Conservation (phyloP, 1,140 invertebrate species). For the Parapsyche elsis region DNA sequence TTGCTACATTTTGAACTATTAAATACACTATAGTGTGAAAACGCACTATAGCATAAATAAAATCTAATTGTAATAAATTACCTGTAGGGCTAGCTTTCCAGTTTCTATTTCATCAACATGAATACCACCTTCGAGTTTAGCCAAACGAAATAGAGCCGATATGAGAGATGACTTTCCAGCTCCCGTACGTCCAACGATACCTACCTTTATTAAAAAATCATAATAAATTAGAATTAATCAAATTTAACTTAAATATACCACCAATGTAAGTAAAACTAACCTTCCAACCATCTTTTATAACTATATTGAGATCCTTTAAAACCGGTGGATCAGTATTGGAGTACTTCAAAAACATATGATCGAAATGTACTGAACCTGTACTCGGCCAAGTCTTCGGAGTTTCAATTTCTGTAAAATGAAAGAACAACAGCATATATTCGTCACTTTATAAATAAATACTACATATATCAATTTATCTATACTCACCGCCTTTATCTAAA, state of each 20-base stretch:
- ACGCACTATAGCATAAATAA: too few relatives aligned
- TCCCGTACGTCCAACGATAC: conserved; percentile 84
- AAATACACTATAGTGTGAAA: too few relatives aligned
- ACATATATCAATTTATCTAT: conserved; percentile 54
- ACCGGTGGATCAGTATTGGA: conserved; percentile 69
- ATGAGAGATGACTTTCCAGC: conserved; percentile 89
- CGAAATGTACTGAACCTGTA: conserved; percentile 67
- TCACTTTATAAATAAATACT: too few relatives aligned
- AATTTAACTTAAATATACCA: not conserved
- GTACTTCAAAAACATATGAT: conserved; percentile 73
- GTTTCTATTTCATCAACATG: conserved; percentile 68
- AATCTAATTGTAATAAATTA: conserved; percentile 3
- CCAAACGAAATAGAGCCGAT: conserved; percentile 78
- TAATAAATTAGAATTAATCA: conserved; percentile 23
- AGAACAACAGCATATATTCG: not conserved
- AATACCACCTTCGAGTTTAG: conserved; percentile 68
- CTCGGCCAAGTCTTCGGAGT: conserved; percentile 66
- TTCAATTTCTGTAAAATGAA: conserved; percentile 53
- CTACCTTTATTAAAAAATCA: conserved; percentile 66
- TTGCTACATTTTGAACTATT: too few relatives aligned
- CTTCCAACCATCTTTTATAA: conserved; percentile 71
- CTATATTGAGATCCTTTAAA: conserved; percentile 71
- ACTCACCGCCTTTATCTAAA: conserved; percentile 59
- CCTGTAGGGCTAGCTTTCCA: conserved; percentile 65
- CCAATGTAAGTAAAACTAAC: conserved; percentile 57